phyloP scores from a whole-genome alignment of 2,113 vertebrate species.

The Piaya cayana region DNA sequence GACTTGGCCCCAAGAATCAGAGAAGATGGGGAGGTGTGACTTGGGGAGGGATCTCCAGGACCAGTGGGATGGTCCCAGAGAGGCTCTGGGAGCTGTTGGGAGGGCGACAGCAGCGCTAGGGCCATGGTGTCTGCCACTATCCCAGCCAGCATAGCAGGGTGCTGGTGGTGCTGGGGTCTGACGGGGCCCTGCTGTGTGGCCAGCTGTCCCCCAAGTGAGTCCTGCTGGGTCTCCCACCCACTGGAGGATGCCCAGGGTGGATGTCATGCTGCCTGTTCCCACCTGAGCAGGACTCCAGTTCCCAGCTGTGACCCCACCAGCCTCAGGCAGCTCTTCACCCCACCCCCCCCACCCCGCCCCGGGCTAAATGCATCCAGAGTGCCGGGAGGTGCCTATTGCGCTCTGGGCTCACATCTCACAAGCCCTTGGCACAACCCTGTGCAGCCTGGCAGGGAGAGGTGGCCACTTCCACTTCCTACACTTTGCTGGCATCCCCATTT shows the following conservation, averaged over 20 bases:
- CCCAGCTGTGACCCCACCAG: background rate
- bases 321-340: background rate
- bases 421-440: background rate
- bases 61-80: background rate
- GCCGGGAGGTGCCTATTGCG: background rate
- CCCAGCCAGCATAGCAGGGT: background rate
- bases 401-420: background rate
- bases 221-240: background rate
- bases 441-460: background rate
- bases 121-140: background rate
- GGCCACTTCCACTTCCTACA: no score
- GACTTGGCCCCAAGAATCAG: background rate
- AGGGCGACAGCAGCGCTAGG: rapidly evolving
- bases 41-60: background rate
- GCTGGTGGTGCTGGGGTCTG: background rate
- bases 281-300: background rate
- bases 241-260: rapidly evolving
- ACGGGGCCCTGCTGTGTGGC: background rate
- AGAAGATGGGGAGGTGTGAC: background rate
- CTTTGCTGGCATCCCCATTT: rapidly evolving
- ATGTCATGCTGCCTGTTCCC: background rate
- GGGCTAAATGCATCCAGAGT: rapidly evolving
- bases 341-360: no score
- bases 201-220: background rate
- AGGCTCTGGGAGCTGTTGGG: background rate